Base-by-base conservation (phyloP, 2,888 invertebrate genomes). In the Tiliacea aurago region DNA sequence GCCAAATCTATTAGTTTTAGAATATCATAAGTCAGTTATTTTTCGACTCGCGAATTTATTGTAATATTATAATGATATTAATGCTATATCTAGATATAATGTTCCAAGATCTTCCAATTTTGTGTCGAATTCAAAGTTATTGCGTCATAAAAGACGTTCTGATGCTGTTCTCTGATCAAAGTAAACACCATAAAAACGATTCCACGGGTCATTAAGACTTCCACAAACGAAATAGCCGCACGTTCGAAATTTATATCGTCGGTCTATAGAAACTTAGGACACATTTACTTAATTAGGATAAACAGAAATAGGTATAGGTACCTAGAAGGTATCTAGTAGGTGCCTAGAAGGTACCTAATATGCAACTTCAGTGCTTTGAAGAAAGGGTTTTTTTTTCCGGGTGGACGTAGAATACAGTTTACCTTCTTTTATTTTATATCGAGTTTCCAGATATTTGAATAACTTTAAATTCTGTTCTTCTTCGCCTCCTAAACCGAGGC, bases 131-230 rank as follows among this genome's bases (percentile, higher is more conserved):
- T 91, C 88, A 78, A 91, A 91, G 90, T 94, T 94, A 94, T 93
- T 88, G 90, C 92, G 85, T 90, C 87, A 93, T 94, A 94, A 94
- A 94, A 91, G 90, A 89, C 90, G 89, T 92, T 92, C 86, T 92
- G 91, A 93, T 93, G 92, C 90, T 92, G 89, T 91, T 91, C 88
- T 91, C 90, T 92, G 93, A 94, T 94, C 92, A 92, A 92, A 92
- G 93, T 91, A 94, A 95, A 95, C 93, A 93, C 92, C 93, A 93
- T 95, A 94, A 94, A 94, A 94, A 93, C 93, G 93, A 93, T 94
- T 94, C 91, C 89, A 91, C 90, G 93, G 91, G 91, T 92, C 94
- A 94, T 94, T 94, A 94, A 90, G 92, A 92, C 88, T 91, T 89
- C 91, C 91, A 90, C 92, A 92, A 91, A 90, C 92, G 91, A 89